Base-by-base conservation (phyloP, 2,888 invertebrate genomes). In the Podotricha telesiphe region DNA sequence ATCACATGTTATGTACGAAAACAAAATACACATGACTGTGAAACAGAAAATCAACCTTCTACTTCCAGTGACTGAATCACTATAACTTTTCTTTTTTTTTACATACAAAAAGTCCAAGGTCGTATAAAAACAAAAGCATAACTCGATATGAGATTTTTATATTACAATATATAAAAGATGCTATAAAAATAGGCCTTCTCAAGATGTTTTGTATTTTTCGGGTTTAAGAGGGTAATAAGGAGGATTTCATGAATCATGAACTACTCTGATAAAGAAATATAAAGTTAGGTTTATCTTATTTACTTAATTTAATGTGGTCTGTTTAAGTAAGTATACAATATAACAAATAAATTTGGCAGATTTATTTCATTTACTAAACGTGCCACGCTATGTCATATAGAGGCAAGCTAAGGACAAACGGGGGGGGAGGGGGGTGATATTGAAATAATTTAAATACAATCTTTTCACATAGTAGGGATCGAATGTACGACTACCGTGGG, bases 161-260 rank as follows among this genome's bases (percentile, higher is more conserved):
- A 64, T 53, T 47, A 65, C 47, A 65, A 56, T 47, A 65, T 34
- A 37, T 48, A 48, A 65, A 65, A 65, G 59, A 45, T 56, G 20
- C 37, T n/a, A 45, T 65, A 65, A 65, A 65, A 65, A 17, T 37
- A 48, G 20, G n/a, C 48, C 47, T 37, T 17, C 17, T 56, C 20
- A 65, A 65, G 56, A 65, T 37, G 65, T 56, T 65, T 48, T 56
- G 34, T 56, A 34, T 56, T 56, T 65, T 34, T 65, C 28, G 34
- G 56, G 56, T 37, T 48, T 20, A 47, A 56, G 53, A 20, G 22
- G n/a, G 47, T 65, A 59, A 59, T 59, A 59, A 59, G 48, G 20
- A 62, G 50, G 51, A 56, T 56, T 56, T 65, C 34, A 65, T 47
- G 47, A 56, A 34, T 37, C 47, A 47, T 56, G 22, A 45, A 59